Percentiles rank a stretch among this genome's conserved stretches.
These are phyloP conservation scores for Pithys albifrons DNA, from an alignment of 2,113 vertebrate species.

Conservation along the genomic window DNA sequence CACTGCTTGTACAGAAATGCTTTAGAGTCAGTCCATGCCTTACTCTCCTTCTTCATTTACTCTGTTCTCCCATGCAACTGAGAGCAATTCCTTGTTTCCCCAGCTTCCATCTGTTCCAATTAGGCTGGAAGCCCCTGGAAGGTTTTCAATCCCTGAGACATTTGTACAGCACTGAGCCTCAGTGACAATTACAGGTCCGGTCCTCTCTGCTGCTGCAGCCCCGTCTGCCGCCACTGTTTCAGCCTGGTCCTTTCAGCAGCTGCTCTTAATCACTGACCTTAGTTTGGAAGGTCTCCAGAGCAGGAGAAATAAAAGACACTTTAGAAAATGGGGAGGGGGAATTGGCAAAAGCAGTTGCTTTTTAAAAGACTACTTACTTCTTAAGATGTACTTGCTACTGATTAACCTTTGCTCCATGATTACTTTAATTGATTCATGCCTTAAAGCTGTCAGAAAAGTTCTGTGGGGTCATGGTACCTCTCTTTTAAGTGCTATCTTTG, in stretches of 20 bases:
- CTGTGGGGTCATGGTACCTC: not conserved
- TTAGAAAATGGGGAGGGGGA: not conserved
- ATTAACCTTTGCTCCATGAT: slow-evolving; percentile 3
- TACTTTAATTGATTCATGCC: slow-evolving; percentile 6
- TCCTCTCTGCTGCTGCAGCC: not conserved
- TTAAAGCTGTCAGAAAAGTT: not conserved
- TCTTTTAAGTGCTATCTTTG: not conserved
- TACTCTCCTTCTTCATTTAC: not conserved
- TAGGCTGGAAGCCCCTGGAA: not conserved
- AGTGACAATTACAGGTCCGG: not conserved
- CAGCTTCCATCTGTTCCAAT: not conserved
- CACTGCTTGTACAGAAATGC: not conserved
- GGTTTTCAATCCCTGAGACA: not conserved
- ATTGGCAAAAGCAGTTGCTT: not conserved
- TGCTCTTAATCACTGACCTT: not conserved
- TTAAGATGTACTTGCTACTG: slow-evolving; percentile 11
- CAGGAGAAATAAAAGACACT: not conserved
- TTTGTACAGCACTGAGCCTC: not conserved
- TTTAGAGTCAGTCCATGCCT: not conserved
- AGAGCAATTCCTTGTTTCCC: not conserved
- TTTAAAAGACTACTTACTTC: not conserved
- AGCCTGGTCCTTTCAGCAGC: not conserved
- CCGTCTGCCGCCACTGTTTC: not conserved
- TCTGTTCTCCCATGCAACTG: not conserved
- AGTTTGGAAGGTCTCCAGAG: slow-evolving; percentile 25